Percentiles rank a stretch among this genome's conserved stretches.
phyloP scores from a whole-genome alignment of 1,140 invertebrate genomes.

The Ceratosolen fusciceps region DNA sequence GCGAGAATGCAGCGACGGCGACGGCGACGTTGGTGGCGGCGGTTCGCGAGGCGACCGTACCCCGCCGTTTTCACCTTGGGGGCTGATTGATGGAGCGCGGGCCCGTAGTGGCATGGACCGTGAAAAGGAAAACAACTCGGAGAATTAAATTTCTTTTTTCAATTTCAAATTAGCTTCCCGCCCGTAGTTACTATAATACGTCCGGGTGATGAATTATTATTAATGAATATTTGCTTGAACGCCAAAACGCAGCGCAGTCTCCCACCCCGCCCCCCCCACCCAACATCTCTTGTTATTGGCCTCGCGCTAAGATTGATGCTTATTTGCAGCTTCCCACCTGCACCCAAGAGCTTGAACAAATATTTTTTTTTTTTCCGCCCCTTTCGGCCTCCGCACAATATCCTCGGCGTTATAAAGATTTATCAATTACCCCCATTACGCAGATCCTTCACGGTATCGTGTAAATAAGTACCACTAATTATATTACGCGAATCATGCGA shows the following conservation, averaged over 20 bases:
- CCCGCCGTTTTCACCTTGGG: too few species aligned
- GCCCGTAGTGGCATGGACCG: neutral
- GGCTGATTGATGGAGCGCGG: conserved; percentile 38
- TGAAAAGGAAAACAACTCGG: conserved; percentile 5
- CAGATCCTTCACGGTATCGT: too few species aligned
- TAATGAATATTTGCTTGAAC: conserved; percentile 13
- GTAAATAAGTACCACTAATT: neutral
- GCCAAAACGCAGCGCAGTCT: neutral
- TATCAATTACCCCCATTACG: neutral
- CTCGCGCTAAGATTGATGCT: conserved; percentile 21
- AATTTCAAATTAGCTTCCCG: conserved; percentile 35
- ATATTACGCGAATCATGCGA: too few species aligned
- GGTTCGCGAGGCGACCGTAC: too few species aligned
- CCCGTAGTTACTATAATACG: neutral
- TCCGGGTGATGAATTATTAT: conserved; percentile 42
- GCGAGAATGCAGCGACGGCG: conserved; percentile 3
- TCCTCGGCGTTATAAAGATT: neutral
- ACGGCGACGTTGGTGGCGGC: too few species aligned
- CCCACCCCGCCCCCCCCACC: too few species aligned
- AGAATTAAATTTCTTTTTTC: conserved; percentile 42
- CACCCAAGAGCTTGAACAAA: neutral
- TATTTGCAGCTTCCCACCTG: neutral
- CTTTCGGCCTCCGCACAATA: neutral
- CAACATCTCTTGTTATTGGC: conserved; percentile 11
- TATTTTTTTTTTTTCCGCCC: neutral